These are phyloP conservation scores for Cyclina sinensis DNA, from an alignment of 1,140 invertebrate species.

Conservation along the genomic window DNA sequence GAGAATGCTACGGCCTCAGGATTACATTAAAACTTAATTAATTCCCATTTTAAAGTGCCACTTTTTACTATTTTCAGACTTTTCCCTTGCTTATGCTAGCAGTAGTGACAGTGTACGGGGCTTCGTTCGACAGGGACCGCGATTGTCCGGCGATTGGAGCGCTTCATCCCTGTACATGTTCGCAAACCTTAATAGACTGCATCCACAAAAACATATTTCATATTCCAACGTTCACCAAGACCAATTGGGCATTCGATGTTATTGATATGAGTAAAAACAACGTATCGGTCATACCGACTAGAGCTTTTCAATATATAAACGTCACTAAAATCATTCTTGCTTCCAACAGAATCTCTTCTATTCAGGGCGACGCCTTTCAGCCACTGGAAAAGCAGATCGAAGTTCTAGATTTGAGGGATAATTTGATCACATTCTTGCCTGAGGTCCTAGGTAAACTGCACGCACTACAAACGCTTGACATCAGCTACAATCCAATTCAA, in stretches of 20 bases:
- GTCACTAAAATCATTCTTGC: conserved; percentile 36
- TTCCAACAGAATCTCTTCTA: neutral
- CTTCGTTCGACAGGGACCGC: neutral
- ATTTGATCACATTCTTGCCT: neutral
- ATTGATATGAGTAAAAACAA: conserved; percentile 43
- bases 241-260: conserved; percentile 4
- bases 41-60: too few relatives aligned
- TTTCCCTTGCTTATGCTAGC: neutral
- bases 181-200: conserved; percentile 7
- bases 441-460: neutral
- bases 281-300: neutral
- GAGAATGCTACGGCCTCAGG: too few relatives aligned
- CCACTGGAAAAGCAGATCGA: conserved; percentile 16
- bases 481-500: conserved; percentile 52
- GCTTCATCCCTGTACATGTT: neutral
- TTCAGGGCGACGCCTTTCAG: conserved; percentile 9
- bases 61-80: neutral
- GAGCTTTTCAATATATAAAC: conserved; percentile 40
- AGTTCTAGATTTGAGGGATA: conserved; percentile 34
- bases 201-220: neutral
- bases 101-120: neutral
- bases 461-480: neutral
- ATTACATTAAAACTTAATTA: too few relatives aligned
- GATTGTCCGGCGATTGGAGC: conserved; percentile 33
- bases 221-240: neutral